Base-by-base conservation (phyloP, 92 coral and sea anemone species). In the Heliopora coerulea region DNA sequence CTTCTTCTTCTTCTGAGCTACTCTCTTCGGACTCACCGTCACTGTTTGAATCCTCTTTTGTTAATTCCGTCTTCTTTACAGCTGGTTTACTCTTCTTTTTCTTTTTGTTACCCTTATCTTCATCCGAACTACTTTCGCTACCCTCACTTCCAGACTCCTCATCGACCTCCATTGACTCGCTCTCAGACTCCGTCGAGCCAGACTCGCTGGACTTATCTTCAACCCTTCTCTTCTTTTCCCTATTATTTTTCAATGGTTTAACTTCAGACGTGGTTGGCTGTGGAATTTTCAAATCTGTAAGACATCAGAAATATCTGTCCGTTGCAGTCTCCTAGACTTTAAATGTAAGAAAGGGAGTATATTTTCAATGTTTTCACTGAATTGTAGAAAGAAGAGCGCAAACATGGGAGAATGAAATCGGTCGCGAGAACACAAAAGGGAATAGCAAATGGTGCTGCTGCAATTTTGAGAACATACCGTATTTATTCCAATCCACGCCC, bases 1-100 rank as follows among this genome's bases (percentile, higher is more conserved):
- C 72, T 3, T 42, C 54, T 13, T 40, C 72, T 4, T 39, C 54
- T 40, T 65, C 72, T 65, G 72, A 40, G 46, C 72, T 40, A 42
- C 72, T 40, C 37, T 49, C 26, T n/a, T n/a, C n/a, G n/a, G n/a
- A n/a, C n/a, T n/a, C n/a, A 40, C 56, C 17, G 0, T 48, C 21
- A 4, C 30, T 46, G 19, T 41, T 65, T 20, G 18, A 17, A 8
- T 41, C 29, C 0, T 35, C 9, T 10, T 18, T 19, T 8, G 82
- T 3, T 11, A 7, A 21, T 5, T 31, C 25, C 63, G 15, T 46
- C n/a, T 32, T 48, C 7, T 21, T 8, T 6, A 29, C 50, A 19
- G 31, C 40, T 39, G 59, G 63, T 64, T 30, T 63, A 33, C 41
- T 63, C 21, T 29, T 79, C 28, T 32, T 41, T 4, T 0, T 37